A percentile compares a stretch with the other conserved stretches of the same genome.
These are phyloP conservation scores for Empis stercorea DNA, from an alignment of 2,888 invertebrate species.

Conservation along the genomic window DNA sequence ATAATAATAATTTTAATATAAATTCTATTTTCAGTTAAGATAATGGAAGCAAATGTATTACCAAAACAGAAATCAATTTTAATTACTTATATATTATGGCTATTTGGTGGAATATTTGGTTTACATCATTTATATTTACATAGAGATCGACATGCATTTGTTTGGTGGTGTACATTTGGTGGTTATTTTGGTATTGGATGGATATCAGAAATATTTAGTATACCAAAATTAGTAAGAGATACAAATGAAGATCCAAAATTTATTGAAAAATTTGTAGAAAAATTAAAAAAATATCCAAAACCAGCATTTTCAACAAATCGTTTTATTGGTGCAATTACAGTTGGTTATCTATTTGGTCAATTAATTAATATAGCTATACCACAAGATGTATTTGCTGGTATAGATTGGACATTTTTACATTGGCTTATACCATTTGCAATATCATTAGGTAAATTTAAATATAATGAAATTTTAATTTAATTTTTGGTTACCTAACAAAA, in stretches of 20 bases:
- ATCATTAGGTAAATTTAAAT: conserved; percentile 47
- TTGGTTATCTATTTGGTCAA: conserved; percentile 71
- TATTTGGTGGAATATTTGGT: conserved; percentile 78
- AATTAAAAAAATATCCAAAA: conserved; percentile 50
- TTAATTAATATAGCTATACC: conserved; percentile 65
- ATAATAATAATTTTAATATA: too few relatives aligned
- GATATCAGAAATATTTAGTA: conserved; percentile 70
- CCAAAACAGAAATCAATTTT: conserved; percentile 42
- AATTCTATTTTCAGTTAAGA: too few relatives aligned
- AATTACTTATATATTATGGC: conserved; percentile 71
- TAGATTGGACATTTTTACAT: conserved; percentile 58
- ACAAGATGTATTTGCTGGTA: conserved; percentile 53
- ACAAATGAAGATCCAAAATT: conserved; percentile 61
- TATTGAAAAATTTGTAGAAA: conserved; percentile 47
- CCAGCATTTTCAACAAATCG: conserved; percentile 73
- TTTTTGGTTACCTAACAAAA: too few relatives aligned
- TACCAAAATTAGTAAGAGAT: conserved; percentile 75
- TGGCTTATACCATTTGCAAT: conserved; percentile 58
- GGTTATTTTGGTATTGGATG: conserved; percentile 78
- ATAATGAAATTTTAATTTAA: too few relatives aligned
- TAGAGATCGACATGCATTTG: conserved; percentile 78
- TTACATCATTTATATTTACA: conserved; percentile 83
- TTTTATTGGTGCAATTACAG: conserved; percentile 62
- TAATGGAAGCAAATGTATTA: too few relatives aligned
- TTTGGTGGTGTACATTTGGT: conserved; percentile 75